phyloP scores from a whole-genome alignment of 2,113 vertebrate species.

The Aythya baeri region DNA sequence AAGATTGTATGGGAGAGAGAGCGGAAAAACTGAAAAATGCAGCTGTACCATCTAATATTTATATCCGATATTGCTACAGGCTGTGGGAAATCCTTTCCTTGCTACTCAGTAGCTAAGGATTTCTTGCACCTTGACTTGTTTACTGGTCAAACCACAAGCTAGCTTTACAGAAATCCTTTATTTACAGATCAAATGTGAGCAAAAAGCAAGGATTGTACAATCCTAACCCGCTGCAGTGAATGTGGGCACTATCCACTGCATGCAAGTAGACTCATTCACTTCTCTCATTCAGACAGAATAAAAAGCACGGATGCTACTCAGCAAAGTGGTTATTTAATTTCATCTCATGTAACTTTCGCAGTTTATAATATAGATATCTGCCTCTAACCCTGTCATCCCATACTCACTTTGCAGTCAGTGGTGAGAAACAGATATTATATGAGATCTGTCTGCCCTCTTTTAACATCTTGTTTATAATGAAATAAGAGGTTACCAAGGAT shows the following conservation, averaged over 20 bases:
- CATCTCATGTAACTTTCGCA: background rate
- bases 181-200: background rate
- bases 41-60: background rate
- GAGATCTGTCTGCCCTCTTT: background rate
- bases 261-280: background rate
- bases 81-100: background rate
- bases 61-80: background rate
- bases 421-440: background rate
- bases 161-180: background rate
- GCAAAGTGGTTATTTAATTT: background rate
- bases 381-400: background rate
- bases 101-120: background rate
- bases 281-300: background rate
- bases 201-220: background rate
- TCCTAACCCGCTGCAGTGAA: background rate
- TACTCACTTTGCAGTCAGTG: background rate
- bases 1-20: background rate
- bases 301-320: background rate
- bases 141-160: background rate
- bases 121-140: background rate
- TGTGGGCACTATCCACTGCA: background rate
- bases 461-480: background rate
- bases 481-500: background rate
- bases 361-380: accelerated
- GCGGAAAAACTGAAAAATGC: background rate